Percentiles rank a stretch among this genome's conserved stretches.
Evolutionary conservation across 2,888 invertebrate genomes (phyloP).

Genomic region (Polydrusus cervinus): DNA sequence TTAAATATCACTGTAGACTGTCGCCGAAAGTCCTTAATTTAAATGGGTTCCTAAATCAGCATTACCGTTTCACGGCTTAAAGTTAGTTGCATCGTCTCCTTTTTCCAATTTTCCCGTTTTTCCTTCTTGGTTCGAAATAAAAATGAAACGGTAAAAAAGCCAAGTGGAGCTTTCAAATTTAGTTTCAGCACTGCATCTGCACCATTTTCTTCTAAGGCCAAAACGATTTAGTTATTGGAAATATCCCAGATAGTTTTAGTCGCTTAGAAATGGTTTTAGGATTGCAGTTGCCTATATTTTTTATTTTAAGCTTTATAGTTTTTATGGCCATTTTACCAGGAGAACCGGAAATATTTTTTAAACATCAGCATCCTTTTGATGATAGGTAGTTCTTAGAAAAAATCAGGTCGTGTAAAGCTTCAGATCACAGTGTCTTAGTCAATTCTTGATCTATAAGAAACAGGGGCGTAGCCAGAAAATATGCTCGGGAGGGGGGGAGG

Average conservation of each 20-base stretch:
- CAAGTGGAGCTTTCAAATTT: conserved; percentile 31
- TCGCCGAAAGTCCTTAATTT: too few species aligned
- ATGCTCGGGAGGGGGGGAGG: too few species aligned
- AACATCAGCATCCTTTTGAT: too few species aligned
- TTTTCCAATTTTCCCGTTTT: conserved; percentile 38
- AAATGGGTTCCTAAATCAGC: too few species aligned
- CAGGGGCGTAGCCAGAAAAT: too few species aligned
- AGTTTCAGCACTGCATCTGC: conserved; percentile 28
- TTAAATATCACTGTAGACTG: too few species aligned
- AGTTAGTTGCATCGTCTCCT: conserved; percentile 30
- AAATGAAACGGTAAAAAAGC: conserved; percentile 22
- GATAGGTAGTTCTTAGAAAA: too few species aligned
- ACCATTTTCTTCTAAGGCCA: conserved; percentile 31
- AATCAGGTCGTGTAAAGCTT: too few species aligned
- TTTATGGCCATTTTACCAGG: not conserved
- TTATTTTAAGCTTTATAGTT: not conserved
- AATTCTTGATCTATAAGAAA: too few species aligned
- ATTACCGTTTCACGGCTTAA: not conserved
- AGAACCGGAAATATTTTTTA: too few species aligned
- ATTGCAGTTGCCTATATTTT: not conserved
- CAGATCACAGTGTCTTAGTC: too few species aligned
- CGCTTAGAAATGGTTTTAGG: not conserved
- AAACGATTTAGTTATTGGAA: conserved; percentile 34
- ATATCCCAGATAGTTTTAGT: conserved; percentile 20
- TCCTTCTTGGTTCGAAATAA: conserved; percentile 19